Base-by-base conservation (phyloP, 2,888 invertebrate genomes). In the Petrolisthes cinctipes region DNA sequence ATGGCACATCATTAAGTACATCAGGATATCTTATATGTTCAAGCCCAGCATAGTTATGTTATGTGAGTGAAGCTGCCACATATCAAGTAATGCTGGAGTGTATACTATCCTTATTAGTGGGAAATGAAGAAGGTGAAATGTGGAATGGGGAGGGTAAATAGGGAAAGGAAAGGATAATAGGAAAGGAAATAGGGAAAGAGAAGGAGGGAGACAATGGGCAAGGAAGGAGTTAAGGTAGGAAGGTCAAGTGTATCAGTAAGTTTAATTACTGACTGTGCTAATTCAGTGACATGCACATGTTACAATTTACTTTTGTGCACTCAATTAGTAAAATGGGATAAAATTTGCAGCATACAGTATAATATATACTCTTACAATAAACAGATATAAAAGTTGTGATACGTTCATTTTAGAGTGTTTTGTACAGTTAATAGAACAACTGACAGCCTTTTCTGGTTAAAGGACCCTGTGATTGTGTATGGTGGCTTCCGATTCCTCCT, bases 1-100 rank as follows among this genome's bases (percentile, higher is more conserved):
- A 88, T 88, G 87, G 87, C 87, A 88, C 87, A 88, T 88, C 73
- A 37, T 54, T 86, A 88, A 87, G 87, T 88, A 88, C 84, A 81
- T 81, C 66, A 88, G 87, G 86, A 84, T 84, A 83, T 88, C 84
- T 73, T 88, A 79, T 88, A 88, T 83, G 54, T 71, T 54, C 68
- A 84, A 86, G 83, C 73, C 57, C 54, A 81, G 71, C 71, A 17
- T 71, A 20, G 20, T 20, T 71, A 37, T 37, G 82, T 68, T 86
- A 75, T 82, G 83, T 75, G 83, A 84, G 71, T 84, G 80, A 81
- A 88, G 87, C 87, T 88, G 87, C 87, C 87, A 81, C 73, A 73
- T 66, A 81, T 23, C 57, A 81, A 73, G 71, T 83, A 56, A 73
- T 83, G 73, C 83, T 75, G 73, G 73, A 57, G 73, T 83, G 73